phyloP scores from a whole-genome alignment of 92 coral and sea anemone genomes.

The Phenganax subtilis region DNA sequence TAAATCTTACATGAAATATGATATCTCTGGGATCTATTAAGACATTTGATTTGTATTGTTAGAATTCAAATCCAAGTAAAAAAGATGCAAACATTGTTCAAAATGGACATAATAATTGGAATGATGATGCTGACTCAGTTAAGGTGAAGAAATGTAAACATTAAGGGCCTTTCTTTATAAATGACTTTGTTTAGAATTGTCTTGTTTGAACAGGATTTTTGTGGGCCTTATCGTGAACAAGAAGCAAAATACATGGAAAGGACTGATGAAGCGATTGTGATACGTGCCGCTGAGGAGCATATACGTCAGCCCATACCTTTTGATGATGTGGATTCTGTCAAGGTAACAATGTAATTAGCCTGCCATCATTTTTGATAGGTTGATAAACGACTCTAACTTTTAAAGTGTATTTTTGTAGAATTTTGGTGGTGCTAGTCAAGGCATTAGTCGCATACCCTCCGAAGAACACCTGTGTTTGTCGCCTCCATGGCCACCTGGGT shows the following conservation, averaged over 20 bases:
- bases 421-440: constrained; percentile 85
- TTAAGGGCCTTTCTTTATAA: not conserved
- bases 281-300: constrained; percentile 88
- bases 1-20: too few relatives aligned
- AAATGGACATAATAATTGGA: constrained; percentile 21
- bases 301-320: constrained; percentile 80
- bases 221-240: constrained; percentile 75
- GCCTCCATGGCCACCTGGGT: constrained; percentile 68
- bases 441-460: constrained; percentile 86
- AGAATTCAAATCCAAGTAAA: constrained; percentile 3
- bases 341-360: constrained; percentile 45
- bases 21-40: too few relatives aligned
- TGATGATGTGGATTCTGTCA: constrained; percentile 92
- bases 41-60: not conserved
- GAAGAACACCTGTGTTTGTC: constrained; percentile 90
- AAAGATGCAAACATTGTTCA: not conserved
- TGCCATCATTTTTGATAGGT: not conserved
- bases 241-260: constrained; percentile 95
- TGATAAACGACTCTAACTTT: not conserved
- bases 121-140: constrained; percentile 55
- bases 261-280: constrained; percentile 90
- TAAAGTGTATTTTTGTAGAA: constrained; percentile 45
- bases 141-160: constrained; percentile 40
- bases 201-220: constrained; percentile 60
- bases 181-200: not conserved